These are phyloP conservation scores for Aporrectodea caliginosa DNA, from an alignment of 1,140 invertebrate genomes.

Conservation along the genomic window DNA sequence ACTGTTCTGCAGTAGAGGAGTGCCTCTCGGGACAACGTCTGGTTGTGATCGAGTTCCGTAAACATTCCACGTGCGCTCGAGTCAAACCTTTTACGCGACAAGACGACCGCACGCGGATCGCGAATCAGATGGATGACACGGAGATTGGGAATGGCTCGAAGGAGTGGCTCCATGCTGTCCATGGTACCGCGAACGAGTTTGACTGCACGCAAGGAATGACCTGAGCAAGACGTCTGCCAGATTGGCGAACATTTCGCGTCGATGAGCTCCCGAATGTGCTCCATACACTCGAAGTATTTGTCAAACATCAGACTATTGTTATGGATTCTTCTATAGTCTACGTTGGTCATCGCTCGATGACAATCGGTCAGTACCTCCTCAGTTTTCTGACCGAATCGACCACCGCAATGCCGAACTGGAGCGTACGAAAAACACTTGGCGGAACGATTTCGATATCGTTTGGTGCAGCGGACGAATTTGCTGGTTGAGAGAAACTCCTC, in stretches of 20 bases:
- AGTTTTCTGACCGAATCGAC: not conserved
- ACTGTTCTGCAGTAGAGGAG: not conserved
- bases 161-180: not conserved
- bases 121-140: not conserved
- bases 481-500: not conserved
- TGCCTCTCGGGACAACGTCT: not conserved
- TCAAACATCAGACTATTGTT: not conserved
- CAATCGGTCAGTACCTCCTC: not conserved
- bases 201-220: not conserved
- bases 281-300: not conserved
- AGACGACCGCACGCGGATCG: not conserved
- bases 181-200: not conserved
- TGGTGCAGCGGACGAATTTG: not conserved
- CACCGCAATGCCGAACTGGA: not conserved
- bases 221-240: not conserved
- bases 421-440: not conserved
- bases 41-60: not conserved
- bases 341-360: not conserved
- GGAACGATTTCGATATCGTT: not conserved
- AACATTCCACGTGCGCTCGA: not conserved
- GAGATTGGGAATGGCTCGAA: not conserved
- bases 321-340: not conserved
- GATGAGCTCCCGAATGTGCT: not conserved
- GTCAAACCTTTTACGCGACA: not conserved
- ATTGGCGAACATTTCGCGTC: not conserved